Evolutionary conservation across 2,113 vertebrate species (phyloP).

Genomic region (Megaceryle maxima): DNA sequence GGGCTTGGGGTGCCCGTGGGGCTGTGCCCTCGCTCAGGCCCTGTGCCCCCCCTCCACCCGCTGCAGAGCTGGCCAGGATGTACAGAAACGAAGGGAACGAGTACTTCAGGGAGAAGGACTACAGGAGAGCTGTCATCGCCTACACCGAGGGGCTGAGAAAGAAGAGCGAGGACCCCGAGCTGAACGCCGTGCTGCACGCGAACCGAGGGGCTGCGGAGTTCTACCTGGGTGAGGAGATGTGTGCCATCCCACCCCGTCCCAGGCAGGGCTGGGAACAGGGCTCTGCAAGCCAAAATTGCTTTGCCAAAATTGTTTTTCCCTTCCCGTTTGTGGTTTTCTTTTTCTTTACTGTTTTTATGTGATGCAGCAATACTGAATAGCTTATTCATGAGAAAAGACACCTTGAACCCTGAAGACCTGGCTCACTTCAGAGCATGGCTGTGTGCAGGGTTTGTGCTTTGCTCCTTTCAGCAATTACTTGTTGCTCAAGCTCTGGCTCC

Average conservation of each 20-base stretch:
- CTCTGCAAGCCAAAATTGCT: not conserved
- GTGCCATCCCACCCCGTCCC: rapidly evolving
- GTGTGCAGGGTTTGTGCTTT: not conserved
- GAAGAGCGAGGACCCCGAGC: constrained; percentile 77
- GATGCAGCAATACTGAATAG: not conserved
- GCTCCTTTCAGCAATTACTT: not conserved
- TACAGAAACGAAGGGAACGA: constrained; percentile 91
- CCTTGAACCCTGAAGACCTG: not conserved
- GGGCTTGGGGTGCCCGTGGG: not conserved
- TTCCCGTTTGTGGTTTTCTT: rapidly evolving
- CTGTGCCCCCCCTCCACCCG: not conserved
- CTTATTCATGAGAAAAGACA: rapidly evolving
- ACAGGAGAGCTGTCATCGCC: constrained; percentile 79
- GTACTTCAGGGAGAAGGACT: constrained; percentile 92
- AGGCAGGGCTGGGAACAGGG: not conserved
- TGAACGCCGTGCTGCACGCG: constrained; percentile 81
- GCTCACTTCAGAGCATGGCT: rapidly evolving
- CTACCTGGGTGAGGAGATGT: constrained; percentile 75
- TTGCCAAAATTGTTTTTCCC: not conserved
- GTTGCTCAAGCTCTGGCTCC: not conserved
- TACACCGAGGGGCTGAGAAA: constrained; percentile 87
- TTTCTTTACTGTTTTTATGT: too few species aligned
- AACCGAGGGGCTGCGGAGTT: constrained; percentile 93
- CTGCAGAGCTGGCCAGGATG: constrained; percentile 83
- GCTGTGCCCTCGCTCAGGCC: not conserved